Percentiles rank a stretch among this genome's conserved stretches.
phyloP scores from a whole-genome alignment of 2,797 vertebrate genomes.

The Jordanella pulchra region DNA sequence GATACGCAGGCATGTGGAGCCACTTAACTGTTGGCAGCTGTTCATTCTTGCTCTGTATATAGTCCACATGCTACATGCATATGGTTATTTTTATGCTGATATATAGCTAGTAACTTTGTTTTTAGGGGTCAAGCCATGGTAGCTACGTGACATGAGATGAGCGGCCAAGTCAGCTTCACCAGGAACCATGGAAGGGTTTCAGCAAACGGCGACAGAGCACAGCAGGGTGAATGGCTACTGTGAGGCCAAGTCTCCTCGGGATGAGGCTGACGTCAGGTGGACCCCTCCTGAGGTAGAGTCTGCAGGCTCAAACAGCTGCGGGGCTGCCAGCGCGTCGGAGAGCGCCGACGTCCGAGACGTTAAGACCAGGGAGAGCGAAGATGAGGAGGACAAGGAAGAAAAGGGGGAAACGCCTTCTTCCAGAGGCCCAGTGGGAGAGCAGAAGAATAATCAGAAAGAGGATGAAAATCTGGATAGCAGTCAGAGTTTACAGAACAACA shows the following conservation, averaged over 20 bases:
- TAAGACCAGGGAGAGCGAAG: conserved; percentile 60
- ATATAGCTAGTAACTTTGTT: conserved; percentile 21
- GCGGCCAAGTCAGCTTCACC: conserved; percentile 72
- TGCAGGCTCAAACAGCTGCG: conserved; percentile 70
- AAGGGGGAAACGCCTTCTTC: conserved; percentile 42
- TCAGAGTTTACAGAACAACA: conserved; percentile 69
- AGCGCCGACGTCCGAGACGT: conserved; percentile 66
- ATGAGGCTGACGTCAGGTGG: conserved; percentile 60
- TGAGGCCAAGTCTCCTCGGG: conserved; percentile 59
- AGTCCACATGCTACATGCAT: not conserved
- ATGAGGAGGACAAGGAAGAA: conserved; percentile 54
- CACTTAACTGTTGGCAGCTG: conserved; percentile 9
- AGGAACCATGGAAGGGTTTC: conserved; percentile 78
- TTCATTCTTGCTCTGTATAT: not conserved
- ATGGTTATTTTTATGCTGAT: not conserved
- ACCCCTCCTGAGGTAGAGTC: conserved; percentile 63
- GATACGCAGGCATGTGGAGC: conserved; percentile 4
- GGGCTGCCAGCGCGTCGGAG: conserved; percentile 60
- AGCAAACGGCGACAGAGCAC: conserved; percentile 57
- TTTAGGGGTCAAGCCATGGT: conserved; percentile 59
- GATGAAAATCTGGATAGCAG: conserved; percentile 72
- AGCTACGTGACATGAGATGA: conserved; percentile 76
- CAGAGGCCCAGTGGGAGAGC: conserved; percentile 50
- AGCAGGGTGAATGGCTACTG: conserved; percentile 61
- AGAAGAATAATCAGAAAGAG: conserved; percentile 80